These are phyloP conservation scores for Ornithorhynchus anatinus DNA, from an alignment of 2,113 vertebrate species.

Conservation along the genomic window DNA sequence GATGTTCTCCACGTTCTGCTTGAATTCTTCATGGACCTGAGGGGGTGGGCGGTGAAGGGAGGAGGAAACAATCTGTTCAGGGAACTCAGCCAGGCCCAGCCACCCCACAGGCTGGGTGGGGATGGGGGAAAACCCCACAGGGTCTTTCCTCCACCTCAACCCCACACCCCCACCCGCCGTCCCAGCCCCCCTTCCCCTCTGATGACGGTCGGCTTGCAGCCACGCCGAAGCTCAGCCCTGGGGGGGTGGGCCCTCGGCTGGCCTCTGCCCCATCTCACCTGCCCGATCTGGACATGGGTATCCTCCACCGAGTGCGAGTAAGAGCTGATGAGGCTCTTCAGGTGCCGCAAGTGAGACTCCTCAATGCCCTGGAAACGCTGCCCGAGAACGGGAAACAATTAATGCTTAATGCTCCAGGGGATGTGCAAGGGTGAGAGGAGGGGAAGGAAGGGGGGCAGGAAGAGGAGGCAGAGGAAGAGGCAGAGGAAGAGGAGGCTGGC, in stretches of 20 bases:
- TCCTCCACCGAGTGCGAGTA: conserved; percentile 93
- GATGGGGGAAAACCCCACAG: too few relatives aligned
- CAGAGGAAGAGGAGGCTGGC: too few relatives aligned
- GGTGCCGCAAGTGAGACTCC: conserved; percentile 85
- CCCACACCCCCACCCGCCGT: background rate
- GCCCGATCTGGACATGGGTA: conserved; percentile 94
- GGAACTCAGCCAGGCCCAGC: too few relatives aligned
- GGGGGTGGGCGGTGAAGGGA: accelerated
- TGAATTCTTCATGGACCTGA: conserved; percentile 95
- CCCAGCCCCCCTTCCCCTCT: background rate
- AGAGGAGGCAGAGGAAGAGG: too few relatives aligned
- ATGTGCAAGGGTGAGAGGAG: accelerated
- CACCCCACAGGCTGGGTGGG: too few relatives aligned
- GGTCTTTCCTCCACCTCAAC: too few relatives aligned
- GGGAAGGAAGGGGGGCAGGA: too few relatives aligned
- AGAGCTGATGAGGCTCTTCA: conserved; percentile 90
- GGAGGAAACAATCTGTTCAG: accelerated
- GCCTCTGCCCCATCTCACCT: conserved; percentile 70
- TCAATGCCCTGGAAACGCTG: conserved; percentile 94
- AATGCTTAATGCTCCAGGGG: too few relatives aligned
- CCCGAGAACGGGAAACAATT: accelerated
- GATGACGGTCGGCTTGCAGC: background rate
- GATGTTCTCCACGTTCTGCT: conserved; percentile 95
- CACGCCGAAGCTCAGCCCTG: background rate
- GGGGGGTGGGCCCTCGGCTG: background rate